Conservation (phyloP, 2,888 invertebrate genomes). For the Pomacea canaliculata region DNA sequence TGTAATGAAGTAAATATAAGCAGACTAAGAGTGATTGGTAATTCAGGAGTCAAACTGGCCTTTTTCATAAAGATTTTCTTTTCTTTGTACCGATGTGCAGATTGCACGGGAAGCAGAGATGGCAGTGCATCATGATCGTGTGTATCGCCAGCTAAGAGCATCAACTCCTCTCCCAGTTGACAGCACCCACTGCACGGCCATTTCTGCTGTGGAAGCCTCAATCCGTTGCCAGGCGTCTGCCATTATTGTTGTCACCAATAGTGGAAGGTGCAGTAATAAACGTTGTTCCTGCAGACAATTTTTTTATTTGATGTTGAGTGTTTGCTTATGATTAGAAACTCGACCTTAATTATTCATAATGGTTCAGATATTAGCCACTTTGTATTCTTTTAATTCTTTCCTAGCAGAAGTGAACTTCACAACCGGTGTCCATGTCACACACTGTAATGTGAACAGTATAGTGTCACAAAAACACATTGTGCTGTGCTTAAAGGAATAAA, state of each 20-base stretch:
- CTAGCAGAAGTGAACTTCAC: too few relatives aligned
- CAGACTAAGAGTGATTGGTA: too few relatives aligned
- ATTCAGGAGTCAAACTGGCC: too few relatives aligned
- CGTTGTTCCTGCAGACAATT: neutral
- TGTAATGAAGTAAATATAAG: neutral
- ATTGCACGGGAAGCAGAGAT: slow-evolving; percentile 97
- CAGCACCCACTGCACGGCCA: slow-evolving; percentile 90
- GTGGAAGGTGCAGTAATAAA: slow-evolving; percentile 65
- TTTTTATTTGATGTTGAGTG: neutral
- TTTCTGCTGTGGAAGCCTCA: slow-evolving; percentile 93
- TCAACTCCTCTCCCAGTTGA: slow-evolving; percentile 75
- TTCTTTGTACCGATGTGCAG: slow-evolving; percentile 62
- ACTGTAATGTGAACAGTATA: too few relatives aligned
- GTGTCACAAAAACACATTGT: too few relatives aligned
- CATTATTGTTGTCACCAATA: slow-evolving; percentile 87
- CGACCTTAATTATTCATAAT: neutral
- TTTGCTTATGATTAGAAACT: too few relatives aligned
- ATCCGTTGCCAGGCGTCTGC: slow-evolving; percentile 88
- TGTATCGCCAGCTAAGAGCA: slow-evolving; percentile 81
- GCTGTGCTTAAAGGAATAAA: too few relatives aligned
- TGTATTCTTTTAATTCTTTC: too few relatives aligned
- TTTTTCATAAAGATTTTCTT: too few relatives aligned
- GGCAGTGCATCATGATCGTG: slow-evolving; percentile 90
- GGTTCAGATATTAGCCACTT: too few relatives aligned
- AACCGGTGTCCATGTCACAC: too few relatives aligned